Conservation (phyloP, 2,113 vertebrate species). For the Charina bottae region DNA sequence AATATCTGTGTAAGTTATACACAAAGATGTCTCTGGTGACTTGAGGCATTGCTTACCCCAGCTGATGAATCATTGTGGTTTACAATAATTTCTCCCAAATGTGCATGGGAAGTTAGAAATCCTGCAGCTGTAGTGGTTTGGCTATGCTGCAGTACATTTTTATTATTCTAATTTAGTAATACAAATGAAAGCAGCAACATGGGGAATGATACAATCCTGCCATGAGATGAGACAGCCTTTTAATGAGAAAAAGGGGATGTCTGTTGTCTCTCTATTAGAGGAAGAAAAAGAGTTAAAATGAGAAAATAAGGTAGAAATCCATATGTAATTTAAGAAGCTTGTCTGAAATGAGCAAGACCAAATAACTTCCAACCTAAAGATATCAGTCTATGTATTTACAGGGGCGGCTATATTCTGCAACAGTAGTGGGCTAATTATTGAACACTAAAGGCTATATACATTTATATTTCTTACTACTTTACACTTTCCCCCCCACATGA, state of each 20-base stretch:
- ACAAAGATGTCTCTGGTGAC: constrained; percentile 16
- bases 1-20: constrained; percentile 14
- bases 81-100: constrained; percentile 32
- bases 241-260: background rate
- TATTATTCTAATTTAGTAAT: constrained; percentile 36
- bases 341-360: background rate
- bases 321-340: background rate
- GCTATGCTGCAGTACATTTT: constrained; percentile 37
- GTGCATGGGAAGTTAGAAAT: background rate
- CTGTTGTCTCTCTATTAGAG: background rate
- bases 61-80: constrained; percentile 16
- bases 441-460: background rate
- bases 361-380: background rate
- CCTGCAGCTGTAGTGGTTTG: constrained; percentile 26
- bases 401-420: background rate
- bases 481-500: background rate
- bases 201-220: constrained; percentile 3
- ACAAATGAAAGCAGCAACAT: constrained; percentile 30
- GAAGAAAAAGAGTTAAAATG: background rate
- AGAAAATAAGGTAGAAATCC: background rate
- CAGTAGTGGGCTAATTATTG: background rate
- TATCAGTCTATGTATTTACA: background rate
- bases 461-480: background rate
- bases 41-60: constrained; percentile 24
- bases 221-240: background rate